These are phyloP conservation scores for Aotus griseimembra DNA, from an alignment of 2,797 vertebrate genomes.

Conservation along the genomic window DNA sequence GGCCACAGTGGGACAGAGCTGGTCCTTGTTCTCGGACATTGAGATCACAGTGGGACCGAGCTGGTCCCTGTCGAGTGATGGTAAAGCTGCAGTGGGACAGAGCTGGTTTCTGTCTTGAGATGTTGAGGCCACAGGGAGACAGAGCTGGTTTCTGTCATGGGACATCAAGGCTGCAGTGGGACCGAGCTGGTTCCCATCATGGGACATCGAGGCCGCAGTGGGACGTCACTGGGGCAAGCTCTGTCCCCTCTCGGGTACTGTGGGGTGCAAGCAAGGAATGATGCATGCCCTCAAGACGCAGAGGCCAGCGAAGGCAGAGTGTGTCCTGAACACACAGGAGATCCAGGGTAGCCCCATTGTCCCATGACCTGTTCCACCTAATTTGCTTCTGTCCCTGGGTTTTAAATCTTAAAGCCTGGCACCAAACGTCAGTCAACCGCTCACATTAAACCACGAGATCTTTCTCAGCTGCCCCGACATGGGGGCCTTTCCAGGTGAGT, in stretches of 20 bases:
- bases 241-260: too few species aligned
- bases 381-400: too few species aligned
- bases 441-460: neutral
- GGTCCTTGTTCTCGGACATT: neutral
- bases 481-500: too few species aligned
- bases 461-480: rapidly evolving
- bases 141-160: too few species aligned
- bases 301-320: neutral
- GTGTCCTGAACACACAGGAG: neutral
- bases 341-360: neutral
- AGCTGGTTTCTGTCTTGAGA: too few species aligned
- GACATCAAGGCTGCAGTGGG: too few species aligned
- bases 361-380: neutral
- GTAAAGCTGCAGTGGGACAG: too few species aligned
- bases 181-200: too few species aligned
- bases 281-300: neutral
- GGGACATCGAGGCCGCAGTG: too few species aligned
- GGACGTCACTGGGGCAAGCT: too few species aligned
- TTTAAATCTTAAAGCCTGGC: rapidly evolving
- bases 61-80: neutral
- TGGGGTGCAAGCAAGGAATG: neutral
- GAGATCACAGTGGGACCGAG: neutral
- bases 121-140: too few species aligned
- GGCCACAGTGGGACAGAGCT: neutral
- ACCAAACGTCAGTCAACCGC: neutral